Percentiles rank a stretch among this genome's conserved stretches.
Evolutionary conservation across 1,140 invertebrate species (phyloP).

Genomic region (Drosophila fuyamai): DNA sequence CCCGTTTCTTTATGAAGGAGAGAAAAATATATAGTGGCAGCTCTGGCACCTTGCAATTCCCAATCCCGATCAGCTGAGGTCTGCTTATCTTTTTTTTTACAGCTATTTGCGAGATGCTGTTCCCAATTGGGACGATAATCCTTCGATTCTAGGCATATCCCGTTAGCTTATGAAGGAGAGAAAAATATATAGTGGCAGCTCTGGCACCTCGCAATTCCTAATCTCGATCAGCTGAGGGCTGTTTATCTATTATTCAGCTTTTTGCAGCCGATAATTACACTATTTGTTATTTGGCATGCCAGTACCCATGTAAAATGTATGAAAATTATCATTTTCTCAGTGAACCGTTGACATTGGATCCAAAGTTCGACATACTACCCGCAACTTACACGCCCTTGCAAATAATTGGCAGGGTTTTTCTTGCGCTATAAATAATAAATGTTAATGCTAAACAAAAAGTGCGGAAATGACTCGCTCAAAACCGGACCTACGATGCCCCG

Average conservation of each 20-base stretch:
- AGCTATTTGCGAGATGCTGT: conserved; percentile 7
- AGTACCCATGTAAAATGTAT: background rate
- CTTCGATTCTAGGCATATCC: too few relatives aligned
- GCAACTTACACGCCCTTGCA: conserved; percentile 32
- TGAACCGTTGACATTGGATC: conserved; percentile 10
- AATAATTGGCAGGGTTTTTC: conserved; percentile 26
- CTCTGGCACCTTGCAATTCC: too few relatives aligned
- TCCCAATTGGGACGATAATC: too few relatives aligned
- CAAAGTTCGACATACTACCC: conserved; percentile 12
- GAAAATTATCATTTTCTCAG: conserved; percentile 6
- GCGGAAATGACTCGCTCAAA: conserved; percentile 15
- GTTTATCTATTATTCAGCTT: conserved; percentile 46
- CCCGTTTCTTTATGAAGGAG: background rate
- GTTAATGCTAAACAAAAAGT: conserved; percentile 13
- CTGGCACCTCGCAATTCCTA: too few relatives aligned
- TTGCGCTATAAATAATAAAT: conserved; percentile 14
- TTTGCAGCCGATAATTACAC: background rate
- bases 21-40: background rate
- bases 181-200: background rate
- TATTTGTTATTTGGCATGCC: background rate
- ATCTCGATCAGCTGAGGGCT: conserved; percentile 41
- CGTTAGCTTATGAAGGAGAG: background rate
- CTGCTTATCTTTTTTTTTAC: conserved; percentile 55
- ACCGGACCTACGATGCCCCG: conserved; percentile 20
- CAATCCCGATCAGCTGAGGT: conserved; percentile 32